Percentiles rank a stretch among this genome's conserved stretches.
phyloP scores from a whole-genome alignment of 2,888 invertebrate species.

The Nomada fucata region DNA sequence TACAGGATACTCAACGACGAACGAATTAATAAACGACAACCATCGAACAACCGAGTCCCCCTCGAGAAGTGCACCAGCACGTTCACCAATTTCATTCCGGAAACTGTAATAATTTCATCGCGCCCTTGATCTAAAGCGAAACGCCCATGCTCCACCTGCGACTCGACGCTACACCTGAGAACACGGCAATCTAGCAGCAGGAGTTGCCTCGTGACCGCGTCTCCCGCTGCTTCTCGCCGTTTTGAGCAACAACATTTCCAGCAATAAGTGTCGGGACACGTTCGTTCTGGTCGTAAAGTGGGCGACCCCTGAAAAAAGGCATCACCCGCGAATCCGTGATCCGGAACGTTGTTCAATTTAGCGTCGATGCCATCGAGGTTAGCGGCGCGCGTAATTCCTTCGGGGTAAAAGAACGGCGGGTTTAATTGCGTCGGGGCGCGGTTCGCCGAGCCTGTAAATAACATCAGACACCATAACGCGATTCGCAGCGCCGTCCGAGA shows the following conservation, averaged over 20 bases:
- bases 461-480: constrained; percentile 12
- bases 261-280: neutral
- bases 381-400: constrained; percentile 26
- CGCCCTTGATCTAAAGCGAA: no score
- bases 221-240: constrained; percentile 30
- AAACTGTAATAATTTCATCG: no score
- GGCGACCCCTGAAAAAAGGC: constrained; percentile 1
- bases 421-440: constrained; percentile 36
- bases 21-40: no score
- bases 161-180: neutral
- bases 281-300: constrained; percentile 23
- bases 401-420: neutral
- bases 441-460: constrained; percentile 25
- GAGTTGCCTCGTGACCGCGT: constrained; percentile 17
- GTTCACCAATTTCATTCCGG: no score
- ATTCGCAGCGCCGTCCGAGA: constrained; percentile 24
- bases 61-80: no score
- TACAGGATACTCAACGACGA: no score
- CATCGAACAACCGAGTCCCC: no score
- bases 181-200: constrained; percentile 30
- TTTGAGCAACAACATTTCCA: constrained; percentile 6
- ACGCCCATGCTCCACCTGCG: neutral
- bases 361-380: constrained; percentile 14
- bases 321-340: constrained; percentile 7
- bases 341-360: constrained; percentile 33